Percentiles rank a stretch among this genome's conserved stretches.
Evolutionary conservation across 2,113 vertebrate species (phyloP).

Genomic region (Ellobius talpinus): DNA sequence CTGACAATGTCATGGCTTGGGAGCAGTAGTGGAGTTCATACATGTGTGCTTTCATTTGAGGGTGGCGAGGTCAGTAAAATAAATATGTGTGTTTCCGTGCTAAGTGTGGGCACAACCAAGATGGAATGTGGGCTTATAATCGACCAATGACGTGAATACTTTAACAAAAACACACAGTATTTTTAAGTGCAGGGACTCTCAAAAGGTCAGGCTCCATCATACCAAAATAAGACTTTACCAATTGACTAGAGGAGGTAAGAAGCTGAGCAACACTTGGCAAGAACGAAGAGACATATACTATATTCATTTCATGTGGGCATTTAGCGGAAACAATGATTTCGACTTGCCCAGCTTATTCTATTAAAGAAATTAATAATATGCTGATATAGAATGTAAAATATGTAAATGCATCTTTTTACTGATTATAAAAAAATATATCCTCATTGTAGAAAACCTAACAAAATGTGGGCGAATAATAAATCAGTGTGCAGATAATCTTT

Average conservation of each 20-base stretch:
- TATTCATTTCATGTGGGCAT: slow-evolving; percentile 10
- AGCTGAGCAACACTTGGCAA: neutral
- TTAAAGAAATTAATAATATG: slow-evolving; percentile 2
- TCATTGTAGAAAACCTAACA: slow-evolving; percentile 50
- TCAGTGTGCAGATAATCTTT: neutral
- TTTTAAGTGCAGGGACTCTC: neutral
- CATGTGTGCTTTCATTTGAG: slow-evolving; percentile 18
- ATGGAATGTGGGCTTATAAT: slow-evolving; percentile 5
- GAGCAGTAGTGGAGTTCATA: neutral
- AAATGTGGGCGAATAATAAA: neutral
- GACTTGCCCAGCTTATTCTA: neutral
- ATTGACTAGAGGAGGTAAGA: neutral
- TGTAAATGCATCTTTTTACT: neutral
- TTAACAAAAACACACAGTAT: slow-evolving; percentile 5
- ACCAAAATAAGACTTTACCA: neutral
- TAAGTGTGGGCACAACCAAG: neutral
- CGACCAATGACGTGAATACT: slow-evolving; percentile 35
- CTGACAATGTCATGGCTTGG: neutral
- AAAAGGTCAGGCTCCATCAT: slow-evolving; percentile 25
- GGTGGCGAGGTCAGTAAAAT: slow-evolving; percentile 43
- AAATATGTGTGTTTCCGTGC: neutral
- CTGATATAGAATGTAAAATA: neutral
- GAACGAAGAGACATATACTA: neutral
- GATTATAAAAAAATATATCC: slow-evolving; percentile 43
- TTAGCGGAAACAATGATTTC: slow-evolving; percentile 32